Conservation (phyloP, 2,113 vertebrate species). For the Dolichallabes microphthalmus region DNA sequence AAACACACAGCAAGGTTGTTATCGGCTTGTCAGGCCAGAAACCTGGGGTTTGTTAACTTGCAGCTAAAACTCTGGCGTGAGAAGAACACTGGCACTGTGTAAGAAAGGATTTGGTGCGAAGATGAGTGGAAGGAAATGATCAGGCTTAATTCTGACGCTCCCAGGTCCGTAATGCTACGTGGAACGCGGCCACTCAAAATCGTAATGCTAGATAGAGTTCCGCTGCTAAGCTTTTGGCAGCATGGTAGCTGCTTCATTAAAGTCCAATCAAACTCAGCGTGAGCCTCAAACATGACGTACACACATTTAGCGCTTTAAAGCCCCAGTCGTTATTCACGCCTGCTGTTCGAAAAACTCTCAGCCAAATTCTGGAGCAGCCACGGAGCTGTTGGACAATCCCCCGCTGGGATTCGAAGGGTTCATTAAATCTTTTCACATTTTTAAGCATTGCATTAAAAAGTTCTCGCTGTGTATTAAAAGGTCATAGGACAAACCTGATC, state of each 20-base stretch:
- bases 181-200: slow-evolving; percentile 1
- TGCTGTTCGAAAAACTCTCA: background rate
- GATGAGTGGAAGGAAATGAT: slow-evolving; percentile 36
- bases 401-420: background rate
- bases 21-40: background rate
- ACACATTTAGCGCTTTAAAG: background rate
- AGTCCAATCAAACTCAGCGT: slow-evolving; percentile 8
- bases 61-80: background rate
- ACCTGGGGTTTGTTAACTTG: slow-evolving; percentile 7
- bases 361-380: slow-evolving; percentile 13
- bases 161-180: background rate
- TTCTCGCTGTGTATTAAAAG: background rate
- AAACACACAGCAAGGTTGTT: background rate
- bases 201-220: background rate
- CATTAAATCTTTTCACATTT: background rate
- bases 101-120: slow-evolving; percentile 6
- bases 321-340: slow-evolving; percentile 10
- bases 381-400: background rate
- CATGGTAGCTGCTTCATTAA: slow-evolving; percentile 17
- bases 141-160: slow-evolving; percentile 25
- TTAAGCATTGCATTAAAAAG: too few relatives aligned
- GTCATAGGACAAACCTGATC: background rate
- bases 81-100: slow-evolving; percentile 6
- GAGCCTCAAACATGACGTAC: slow-evolving; percentile 19
- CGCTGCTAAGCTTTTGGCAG: slow-evolving; percentile 23